Percentiles rank a stretch among this genome's conserved stretches.
phyloP scores from a whole-genome alignment of 2,113 vertebrate genomes.

The Petaurus breviceps region DNA sequence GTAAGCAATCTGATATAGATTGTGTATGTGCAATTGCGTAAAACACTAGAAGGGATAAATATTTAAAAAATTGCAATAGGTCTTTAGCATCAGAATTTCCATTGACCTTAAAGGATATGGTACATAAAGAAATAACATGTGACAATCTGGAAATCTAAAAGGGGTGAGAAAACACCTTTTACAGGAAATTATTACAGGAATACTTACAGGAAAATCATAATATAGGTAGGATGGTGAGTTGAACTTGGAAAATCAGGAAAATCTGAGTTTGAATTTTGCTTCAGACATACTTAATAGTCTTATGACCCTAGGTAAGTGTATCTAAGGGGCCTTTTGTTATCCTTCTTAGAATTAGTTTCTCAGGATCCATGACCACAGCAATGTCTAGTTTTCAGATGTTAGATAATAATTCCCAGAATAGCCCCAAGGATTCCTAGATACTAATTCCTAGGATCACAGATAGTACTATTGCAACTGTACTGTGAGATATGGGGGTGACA shows the following conservation, averaged over 20 bases:
- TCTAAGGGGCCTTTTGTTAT: no score
- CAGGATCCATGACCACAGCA: no score
- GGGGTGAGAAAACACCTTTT: background rate
- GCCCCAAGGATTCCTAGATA: no score
- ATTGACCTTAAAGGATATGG: background rate
- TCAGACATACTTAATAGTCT: background rate
- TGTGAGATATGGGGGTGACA: no score
- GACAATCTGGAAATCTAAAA: background rate
- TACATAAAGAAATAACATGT: background rate
- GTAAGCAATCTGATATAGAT: background rate
- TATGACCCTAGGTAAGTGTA: background rate
- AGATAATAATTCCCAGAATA: no score
- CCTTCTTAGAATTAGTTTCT: no score
- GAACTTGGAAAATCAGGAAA: background rate
- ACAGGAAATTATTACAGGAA: no score
- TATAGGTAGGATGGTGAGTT: background rate
- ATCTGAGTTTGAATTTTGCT: background rate
- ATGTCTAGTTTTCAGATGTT: no score
- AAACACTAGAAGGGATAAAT: background rate
- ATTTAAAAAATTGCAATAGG: slow-evolving; percentile 14
- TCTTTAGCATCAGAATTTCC: slow-evolving; percentile 18
- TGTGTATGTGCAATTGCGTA: background rate
- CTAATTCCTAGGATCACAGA: no score
- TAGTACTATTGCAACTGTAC: no score
- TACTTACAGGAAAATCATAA: background rate